A percentile compares a stretch with the other conserved stretches of the same genome.
Evolutionary conservation across 1,140 invertebrate species (phyloP).

Genomic region (Eriocheir sinensis): DNA sequence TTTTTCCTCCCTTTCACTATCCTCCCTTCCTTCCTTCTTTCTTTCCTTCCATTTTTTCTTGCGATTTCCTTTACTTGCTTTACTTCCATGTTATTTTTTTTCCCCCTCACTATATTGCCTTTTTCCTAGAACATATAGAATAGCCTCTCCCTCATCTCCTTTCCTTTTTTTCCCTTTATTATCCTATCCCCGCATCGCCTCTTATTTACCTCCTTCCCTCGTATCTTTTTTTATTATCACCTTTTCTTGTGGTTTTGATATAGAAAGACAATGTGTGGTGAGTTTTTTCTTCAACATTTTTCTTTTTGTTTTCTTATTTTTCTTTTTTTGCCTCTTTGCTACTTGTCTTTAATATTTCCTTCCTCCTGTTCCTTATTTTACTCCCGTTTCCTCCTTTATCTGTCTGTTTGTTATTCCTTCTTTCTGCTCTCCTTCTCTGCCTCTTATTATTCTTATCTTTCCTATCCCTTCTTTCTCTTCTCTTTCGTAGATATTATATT

Average conservation of each 20-base stretch:
- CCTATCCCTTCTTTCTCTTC: neutral
- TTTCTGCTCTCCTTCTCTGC: neutral
- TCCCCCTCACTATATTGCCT: neutral
- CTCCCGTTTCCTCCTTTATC: neutral
- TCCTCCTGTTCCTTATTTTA: neutral
- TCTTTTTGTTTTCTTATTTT: too few relatives aligned
- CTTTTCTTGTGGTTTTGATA: too few relatives aligned
- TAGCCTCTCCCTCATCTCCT: neutral
- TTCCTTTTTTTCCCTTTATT: neutral
- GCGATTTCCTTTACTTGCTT: too few relatives aligned
- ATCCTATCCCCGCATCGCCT: too few relatives aligned
- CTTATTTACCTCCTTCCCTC: neutral
- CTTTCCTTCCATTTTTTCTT: neutral
- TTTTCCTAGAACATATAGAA: too few relatives aligned
- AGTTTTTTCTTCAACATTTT: too few relatives aligned
- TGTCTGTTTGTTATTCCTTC: neutral
- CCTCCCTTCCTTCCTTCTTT: too few relatives aligned
- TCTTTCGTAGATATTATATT: too few relatives aligned
- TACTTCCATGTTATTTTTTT: neutral
- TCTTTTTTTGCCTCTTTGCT: neutral
- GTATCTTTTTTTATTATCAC: too few relatives aligned
- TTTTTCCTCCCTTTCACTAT: neutral
- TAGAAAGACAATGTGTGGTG: too few relatives aligned
- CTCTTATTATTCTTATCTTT: neutral
- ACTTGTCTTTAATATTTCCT: neutral